phyloP scores from a whole-genome alignment of 2,888 invertebrate species.

The Liopterus haemorrhoidalis region DNA sequence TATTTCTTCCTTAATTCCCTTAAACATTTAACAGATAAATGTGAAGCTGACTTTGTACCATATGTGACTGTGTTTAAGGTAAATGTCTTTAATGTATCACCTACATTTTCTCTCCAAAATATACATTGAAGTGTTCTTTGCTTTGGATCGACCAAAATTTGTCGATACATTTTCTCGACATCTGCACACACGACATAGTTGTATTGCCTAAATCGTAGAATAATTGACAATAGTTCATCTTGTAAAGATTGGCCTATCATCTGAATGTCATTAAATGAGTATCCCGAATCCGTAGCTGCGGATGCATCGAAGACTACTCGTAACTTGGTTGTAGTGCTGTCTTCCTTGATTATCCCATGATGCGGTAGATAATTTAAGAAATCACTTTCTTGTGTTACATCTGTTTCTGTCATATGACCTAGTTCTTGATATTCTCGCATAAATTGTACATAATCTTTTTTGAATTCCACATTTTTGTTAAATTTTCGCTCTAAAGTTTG shows the following conservation, averaged over 20 bases:
- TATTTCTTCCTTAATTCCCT: slow-evolving; percentile 26
- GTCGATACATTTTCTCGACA: slow-evolving; percentile 36
- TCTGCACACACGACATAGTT: slow-evolving; percentile 33
- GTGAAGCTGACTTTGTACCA: slow-evolving; percentile 30
- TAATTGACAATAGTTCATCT: slow-evolving; percentile 31
- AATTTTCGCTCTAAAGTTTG: slow-evolving; percentile 24
- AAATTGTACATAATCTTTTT: slow-evolving; percentile 23
- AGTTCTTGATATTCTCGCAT: slow-evolving; percentile 26
- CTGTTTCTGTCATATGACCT: slow-evolving; percentile 27
- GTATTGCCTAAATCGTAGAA: slow-evolving; percentile 34
- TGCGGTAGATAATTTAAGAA: slow-evolving; percentile 33
- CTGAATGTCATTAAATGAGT: slow-evolving; percentile 34
- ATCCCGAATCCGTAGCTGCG: slow-evolving; percentile 27
- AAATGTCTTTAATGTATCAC: slow-evolving; percentile 24
- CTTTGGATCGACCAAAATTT: slow-evolving; percentile 30
- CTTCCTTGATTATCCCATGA: slow-evolving; percentile 32
- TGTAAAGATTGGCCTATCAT: slow-evolving; percentile 34
- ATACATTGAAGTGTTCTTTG: slow-evolving; percentile 31
- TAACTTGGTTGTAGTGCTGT: slow-evolving; percentile 33
- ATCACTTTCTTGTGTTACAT: not conserved
- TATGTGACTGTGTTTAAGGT: slow-evolving; percentile 31
- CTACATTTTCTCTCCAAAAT: slow-evolving; percentile 26
- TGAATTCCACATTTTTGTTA: slow-evolving; percentile 1
- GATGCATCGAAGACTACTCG: slow-evolving; percentile 38
- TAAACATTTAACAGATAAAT: slow-evolving; percentile 27